Evolutionary conservation across 2,113 vertebrate species (phyloP), one percentile per base, ranked within the genome.

Genomic region (Thinocorus orbignyianus): DNA sequence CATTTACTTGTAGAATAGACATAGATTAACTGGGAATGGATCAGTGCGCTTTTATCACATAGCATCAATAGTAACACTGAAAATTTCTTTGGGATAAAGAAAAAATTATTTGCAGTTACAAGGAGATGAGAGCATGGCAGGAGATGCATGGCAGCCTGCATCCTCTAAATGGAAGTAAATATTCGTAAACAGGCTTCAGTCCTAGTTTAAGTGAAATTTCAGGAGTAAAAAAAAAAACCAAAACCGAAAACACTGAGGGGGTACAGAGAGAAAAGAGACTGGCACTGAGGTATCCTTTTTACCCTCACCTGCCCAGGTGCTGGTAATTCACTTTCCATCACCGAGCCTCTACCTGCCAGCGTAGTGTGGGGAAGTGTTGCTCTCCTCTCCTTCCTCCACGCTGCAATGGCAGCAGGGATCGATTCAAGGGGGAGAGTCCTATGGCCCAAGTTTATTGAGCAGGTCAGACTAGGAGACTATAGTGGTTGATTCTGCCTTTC

Each of bases 1-100:
- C 93, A 94, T 97, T 97, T 97, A 33, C 90, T 91, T 89, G 95
- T 84, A 92, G 95, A 97, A 97, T 20, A 95, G 91, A 74, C 85
- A 88, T 69, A 87, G 90, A 94, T 96, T 95, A 97, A 95, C 81
- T 69, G 72, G 85, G 96, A 73, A 95, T 17, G 91, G 89, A 86
- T 90, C 80, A 78, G 76, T 62, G 58, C 1, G 0, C 78, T 93
- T 49, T 82, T 49, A 94, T 88, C 84, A 73, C 79, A 66, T 8
- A 28, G 24, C 65, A 86, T 85, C 88, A 35, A 61, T 74, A 65
- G 54, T 26, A 69, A 73, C 57, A n/a, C 17, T 39, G 88, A 87
- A 90, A 51, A 76, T 86, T 87, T 93, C 81, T 95, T 57, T 74
- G 74, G 89, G 62, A 81, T 62, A 46, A 92, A 39, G 72, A 41